These are phyloP conservation scores for Leucania comma DNA, from an alignment of 2,888 invertebrate species.

Conservation along the genomic window DNA sequence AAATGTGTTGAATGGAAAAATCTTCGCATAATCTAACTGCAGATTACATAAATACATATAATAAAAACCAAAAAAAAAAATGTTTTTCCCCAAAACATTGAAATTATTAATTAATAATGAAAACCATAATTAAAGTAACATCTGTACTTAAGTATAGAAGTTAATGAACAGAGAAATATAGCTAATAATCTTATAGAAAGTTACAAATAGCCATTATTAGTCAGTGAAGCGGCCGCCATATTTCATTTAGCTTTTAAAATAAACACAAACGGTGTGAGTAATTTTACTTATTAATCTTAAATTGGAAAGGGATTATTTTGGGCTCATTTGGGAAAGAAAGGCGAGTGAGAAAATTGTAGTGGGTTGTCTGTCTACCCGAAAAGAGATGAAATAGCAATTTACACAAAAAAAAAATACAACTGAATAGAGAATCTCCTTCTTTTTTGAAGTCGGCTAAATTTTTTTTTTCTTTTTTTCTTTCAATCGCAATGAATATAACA, in stretches of 20 bases:
- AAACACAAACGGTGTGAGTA: conserved; percentile 32
- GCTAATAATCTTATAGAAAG: conserved; percentile 37
- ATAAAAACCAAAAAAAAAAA: not conserved
- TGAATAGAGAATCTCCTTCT: too few relatives aligned
- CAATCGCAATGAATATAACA: too few relatives aligned
- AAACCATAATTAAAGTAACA: conserved; percentile 45
- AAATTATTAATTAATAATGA: conserved; percentile 18
- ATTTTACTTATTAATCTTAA: conserved; percentile 36
- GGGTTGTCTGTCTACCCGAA: too few relatives aligned
- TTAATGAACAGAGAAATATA: conserved; percentile 50
- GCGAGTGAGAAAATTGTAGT: not conserved
- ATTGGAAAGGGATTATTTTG: conserved; percentile 29
- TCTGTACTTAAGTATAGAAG: conserved; percentile 36
- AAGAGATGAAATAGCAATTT: not conserved
- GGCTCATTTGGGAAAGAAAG: not conserved
- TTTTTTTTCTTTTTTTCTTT: too few relatives aligned
- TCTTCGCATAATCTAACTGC: too few relatives aligned
- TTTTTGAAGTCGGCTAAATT: too few relatives aligned
- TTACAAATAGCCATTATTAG: conserved; percentile 52
- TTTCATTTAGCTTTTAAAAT: conserved; percentile 51
- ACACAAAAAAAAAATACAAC: too few relatives aligned
- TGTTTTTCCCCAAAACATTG: not conserved
- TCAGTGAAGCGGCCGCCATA: conserved; percentile 42
- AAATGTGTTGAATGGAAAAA: too few relatives aligned
- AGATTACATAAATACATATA: too few relatives aligned